Percentiles rank a stretch among this genome's conserved stretches.
These are phyloP conservation scores for Plebejus melissa DNA, from an alignment of 2,888 invertebrate species.

Conservation along the genomic window DNA sequence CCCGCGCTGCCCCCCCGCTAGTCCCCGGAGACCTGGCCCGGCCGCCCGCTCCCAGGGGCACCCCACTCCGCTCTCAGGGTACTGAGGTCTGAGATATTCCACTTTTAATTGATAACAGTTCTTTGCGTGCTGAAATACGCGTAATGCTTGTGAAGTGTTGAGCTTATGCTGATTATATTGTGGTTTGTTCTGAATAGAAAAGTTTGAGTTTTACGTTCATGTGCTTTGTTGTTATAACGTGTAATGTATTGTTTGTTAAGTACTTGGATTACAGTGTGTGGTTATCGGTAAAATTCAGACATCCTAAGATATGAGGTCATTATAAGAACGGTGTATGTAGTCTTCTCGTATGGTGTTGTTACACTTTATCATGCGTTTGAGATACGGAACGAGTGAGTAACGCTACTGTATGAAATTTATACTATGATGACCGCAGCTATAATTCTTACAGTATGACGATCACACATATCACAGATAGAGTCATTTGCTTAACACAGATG, in stretches of 20 bases:
- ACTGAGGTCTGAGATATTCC: conserved; percentile 61
- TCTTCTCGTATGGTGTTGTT: too few species aligned
- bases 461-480: background rate
- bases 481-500: background rate
- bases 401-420: background rate
- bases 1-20: conserved; percentile 59
- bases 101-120: conserved; percentile 64
- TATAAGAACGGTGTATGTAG: background rate
- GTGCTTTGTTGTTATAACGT: background rate
- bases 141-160: background rate
- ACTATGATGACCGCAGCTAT: background rate
- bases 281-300: background rate
- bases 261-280: background rate
- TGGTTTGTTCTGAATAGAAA: background rate
- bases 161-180: background rate
- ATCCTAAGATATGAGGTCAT: background rate
- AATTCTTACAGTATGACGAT: background rate
- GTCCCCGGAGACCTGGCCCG: conserved; percentile 69
- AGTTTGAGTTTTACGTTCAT: background rate
- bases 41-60: conserved; percentile 70
- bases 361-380: too few species aligned
- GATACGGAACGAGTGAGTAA: too few species aligned
- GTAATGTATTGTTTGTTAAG: background rate
- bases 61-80: conserved; percentile 51
- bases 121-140: conserved; percentile 20